These are phyloP conservation scores for Gymnoscopelus braueri DNA, from an alignment of 2,797 vertebrate genomes.

Conservation along the genomic window DNA sequence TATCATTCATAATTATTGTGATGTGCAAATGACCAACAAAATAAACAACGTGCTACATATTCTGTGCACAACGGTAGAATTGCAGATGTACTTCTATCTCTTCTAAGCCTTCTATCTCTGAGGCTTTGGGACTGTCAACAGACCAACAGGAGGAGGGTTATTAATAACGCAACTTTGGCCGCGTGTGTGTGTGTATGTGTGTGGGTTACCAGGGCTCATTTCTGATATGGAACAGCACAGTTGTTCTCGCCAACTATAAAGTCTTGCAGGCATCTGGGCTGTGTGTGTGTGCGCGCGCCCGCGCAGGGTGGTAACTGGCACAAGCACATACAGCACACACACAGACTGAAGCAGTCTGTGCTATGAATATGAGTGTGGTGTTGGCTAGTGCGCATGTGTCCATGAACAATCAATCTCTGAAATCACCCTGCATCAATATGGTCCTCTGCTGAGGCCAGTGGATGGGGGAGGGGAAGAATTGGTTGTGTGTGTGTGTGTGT, in stretches of 20 bases:
- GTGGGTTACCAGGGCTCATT: slow-evolving; percentile 70
- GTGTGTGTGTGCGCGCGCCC: background rate
- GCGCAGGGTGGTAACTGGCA: background rate
- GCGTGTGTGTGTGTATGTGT: slow-evolving; percentile 33
- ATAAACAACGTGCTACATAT: slow-evolving; percentile 11
- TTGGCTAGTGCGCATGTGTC: slow-evolving; percentile 48
- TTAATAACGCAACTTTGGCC: slow-evolving; percentile 75
- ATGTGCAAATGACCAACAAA: slow-evolving; percentile 15
- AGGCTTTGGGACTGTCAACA: slow-evolving; percentile 66
- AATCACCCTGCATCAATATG: slow-evolving; percentile 67
- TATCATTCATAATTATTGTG: too few species aligned
- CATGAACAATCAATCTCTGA: slow-evolving; percentile 66
- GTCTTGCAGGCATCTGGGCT: slow-evolving; percentile 39
- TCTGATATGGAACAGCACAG: slow-evolving; percentile 65
- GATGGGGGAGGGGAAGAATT: slow-evolving; percentile 55
- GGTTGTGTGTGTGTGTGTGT: slow-evolving; percentile 47
- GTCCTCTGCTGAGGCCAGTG: slow-evolving; percentile 48
- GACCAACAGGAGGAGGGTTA: slow-evolving; percentile 77
- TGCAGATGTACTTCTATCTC: slow-evolving; percentile 7
- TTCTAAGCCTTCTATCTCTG: slow-evolving; percentile 37
- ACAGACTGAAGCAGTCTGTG: slow-evolving; percentile 23
- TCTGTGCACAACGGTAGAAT: slow-evolving; percentile 5
- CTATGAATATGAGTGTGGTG: slow-evolving; percentile 25
- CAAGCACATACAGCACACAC: background rate
- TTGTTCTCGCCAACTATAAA: slow-evolving; percentile 56